Base-by-base conservation (phyloP, 2,797 vertebrate species). In the Coreius guichenoti region DNA sequence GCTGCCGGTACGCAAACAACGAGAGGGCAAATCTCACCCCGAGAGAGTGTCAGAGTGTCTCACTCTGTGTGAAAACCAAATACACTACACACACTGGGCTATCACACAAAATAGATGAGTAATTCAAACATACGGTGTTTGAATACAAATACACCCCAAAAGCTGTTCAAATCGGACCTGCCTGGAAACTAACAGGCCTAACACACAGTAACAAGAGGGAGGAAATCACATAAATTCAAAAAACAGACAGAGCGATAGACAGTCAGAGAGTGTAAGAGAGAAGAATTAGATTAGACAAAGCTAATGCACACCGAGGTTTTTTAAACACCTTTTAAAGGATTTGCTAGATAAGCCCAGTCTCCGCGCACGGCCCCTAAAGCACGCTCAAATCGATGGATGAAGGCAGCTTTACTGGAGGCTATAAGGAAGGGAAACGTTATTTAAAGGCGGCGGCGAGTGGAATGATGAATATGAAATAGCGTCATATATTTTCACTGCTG, bases 301-400 rank as follows among this genome's bases (percentile, higher is more conserved):
- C 90, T 92, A 93, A 94, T 91, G 90, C 90, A 90, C 86, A 90
- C 89, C 78, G 87, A 91, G 87, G 89, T 89, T 91, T 91, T 86
- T 87, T 87, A 89, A 94, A 94, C 91, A 95, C 92, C 88, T 93
- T 95, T 94, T 94, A 92, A 94, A 89, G 92, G 93, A 94, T 94
- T 94, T 95, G 91, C 83, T 72, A 91, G 93, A 94, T 94, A 94
- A 95, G 93, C 91, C 88, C 70, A 80, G 88, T 86, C 88, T 93
- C 81, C 89, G 78, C 68, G 83, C 88, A 86, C 84, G 89, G 88
- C 87, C 91, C 89, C 90, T 90, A 88, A 93, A 94, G 93, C 92
- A 93, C 89, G 90, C 82, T 83, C 49, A 89, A 93, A 94, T 94
- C 90, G 86, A 94, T 93, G 91, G 91, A 92, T 92, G 92, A 93